A percentile compares a stretch with the other conserved stretches of the same genome.
Evolutionary conservation across 92 coral and sea anemone species (phyloP).

Genomic region (Chrysogorgia sp.): DNA sequence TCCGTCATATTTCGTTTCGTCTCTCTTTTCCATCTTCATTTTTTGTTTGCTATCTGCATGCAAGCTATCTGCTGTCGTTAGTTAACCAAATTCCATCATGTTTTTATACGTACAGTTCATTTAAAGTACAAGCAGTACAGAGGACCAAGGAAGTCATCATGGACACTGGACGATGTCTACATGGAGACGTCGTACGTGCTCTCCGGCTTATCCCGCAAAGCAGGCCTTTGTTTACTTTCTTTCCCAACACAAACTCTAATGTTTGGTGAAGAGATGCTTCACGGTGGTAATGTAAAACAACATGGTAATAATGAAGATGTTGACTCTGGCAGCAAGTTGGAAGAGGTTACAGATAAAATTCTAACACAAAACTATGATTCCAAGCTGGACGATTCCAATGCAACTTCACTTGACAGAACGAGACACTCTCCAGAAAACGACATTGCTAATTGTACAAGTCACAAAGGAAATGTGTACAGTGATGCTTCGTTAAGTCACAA

Average conservation of each 20-base stretch:
- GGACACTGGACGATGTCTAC: conserved; percentile 97
- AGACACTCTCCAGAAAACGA: neutral
- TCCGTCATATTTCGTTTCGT: neutral
- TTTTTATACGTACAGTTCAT: conserved; percentile 23
- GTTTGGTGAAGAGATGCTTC: neutral
- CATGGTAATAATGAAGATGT: neutral
- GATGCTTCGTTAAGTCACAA: neutral
- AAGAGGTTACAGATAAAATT: neutral
- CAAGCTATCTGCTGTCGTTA: neutral
- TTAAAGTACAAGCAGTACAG: conserved; percentile 31
- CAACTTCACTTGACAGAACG: neutral
- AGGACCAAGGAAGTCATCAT: conserved; percentile 77
- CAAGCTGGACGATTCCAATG: neutral
- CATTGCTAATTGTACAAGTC: neutral
- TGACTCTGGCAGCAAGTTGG: neutral
- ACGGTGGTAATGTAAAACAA: neutral
- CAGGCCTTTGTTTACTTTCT: conserved; percentile 86
- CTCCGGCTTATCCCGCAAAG: conserved; percentile 85
- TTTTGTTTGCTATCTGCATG: neutral
- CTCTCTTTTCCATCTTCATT: too few species aligned
- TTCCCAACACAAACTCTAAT: conserved; percentile 36
- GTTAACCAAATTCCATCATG: neutral
- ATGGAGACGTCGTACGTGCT: conserved; percentile 94
- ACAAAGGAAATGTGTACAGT: neutral
- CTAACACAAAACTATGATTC: neutral